Base-by-base conservation (phyloP, 2,888 invertebrate genomes). In the Chirona hameri region DNA sequence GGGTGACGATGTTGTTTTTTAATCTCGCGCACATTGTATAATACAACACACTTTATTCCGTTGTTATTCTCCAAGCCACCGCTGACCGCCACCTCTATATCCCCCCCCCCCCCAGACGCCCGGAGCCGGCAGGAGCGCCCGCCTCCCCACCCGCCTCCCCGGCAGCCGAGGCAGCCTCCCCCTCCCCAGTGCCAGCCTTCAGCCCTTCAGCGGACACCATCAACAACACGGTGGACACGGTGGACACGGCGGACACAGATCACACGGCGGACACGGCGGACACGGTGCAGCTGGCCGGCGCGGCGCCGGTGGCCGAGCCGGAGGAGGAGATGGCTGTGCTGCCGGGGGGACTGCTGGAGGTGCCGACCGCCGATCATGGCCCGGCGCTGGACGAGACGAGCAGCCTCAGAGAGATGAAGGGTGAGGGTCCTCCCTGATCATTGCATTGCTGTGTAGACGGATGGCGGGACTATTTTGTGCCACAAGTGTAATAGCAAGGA, bases 281-380 rank as follows among this genome's bases (percentile, higher is more conserved):
- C 69, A 69, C 69, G 15, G 29, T 31, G 76, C 39, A 76, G 21
- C 15, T 31, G 39, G 1, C 76, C 39, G 76, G 3, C 46, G 1
- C 76, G 39, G 21, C 31, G 65, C 65, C 65, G 0, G 27, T 4
- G 2, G 65, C 65, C 0, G 65, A 65, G 39, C n/a, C 69, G 76
- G 39, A 76, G 72, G 24, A 72, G 76, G 76, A 76, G 52, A 80
- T 52, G 79, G 52, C 24, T 2, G 79, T 80, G 10, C 52, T 80
- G 79, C 79, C 79, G 1, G 79, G 48, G 27, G 52, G 79, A 5
- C 79, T 80, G 79, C 79, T 80, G 27, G 79, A 80, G 79, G 52
- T 80, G n/a, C 52, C 48, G 24, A 52, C 79, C 79, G 27, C 21
- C 0, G 48, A n/a, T n/a, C 79, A 80, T 27, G 52, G 79, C n/a